A percentile compares a stretch with the other conserved stretches of the same genome.
Conservation (phyloP, 2,888 invertebrate genomes). For the Lochmaea capreae region DNA sequence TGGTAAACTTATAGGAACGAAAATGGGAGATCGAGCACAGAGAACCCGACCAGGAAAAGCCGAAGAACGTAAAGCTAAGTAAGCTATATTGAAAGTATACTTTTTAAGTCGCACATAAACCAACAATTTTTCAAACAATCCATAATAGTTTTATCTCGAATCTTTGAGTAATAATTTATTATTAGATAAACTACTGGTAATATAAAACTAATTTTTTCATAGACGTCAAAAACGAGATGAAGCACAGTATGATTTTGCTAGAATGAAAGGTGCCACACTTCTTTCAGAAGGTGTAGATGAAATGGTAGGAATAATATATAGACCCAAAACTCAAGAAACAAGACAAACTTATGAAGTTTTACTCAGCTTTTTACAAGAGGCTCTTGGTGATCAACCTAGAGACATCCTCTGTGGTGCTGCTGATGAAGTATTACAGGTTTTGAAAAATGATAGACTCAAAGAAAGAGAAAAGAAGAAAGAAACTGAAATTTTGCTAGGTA, state of each 20-base stretch:
- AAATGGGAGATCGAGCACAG: slow-evolving; percentile 97
- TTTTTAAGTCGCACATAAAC: background rate
- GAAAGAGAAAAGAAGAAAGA: slow-evolving; percentile 95
- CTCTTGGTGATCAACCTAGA: slow-evolving; percentile 95
- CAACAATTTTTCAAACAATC: background rate
- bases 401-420: slow-evolving; percentile 98
- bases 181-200: background rate
- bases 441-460: slow-evolving; percentile 95
- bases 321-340: slow-evolving; percentile 98
- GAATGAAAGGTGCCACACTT: slow-evolving; percentile 88
- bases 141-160: no score
- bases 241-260: slow-evolving; percentile 90
- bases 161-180: background rate
- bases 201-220: slow-evolving; percentile 23
- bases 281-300: slow-evolving; percentile 92
- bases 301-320: slow-evolving; percentile 93
- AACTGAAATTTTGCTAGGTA: slow-evolving; percentile 82
- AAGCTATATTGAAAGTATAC: slow-evolving; percentile 55
- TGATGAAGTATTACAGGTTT: slow-evolving; percentile 95
- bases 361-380: slow-evolving; percentile 96
- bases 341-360: slow-evolving; percentile 96
- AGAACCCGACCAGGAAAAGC: slow-evolving; percentile 93
- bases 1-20: slow-evolving; percentile 88
- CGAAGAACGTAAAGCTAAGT: slow-evolving; percentile 94
- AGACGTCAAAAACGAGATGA: slow-evolving; percentile 91